phyloP scores from a whole-genome alignment of 1,140 invertebrate species.

The Penaeus vannamei region DNA sequence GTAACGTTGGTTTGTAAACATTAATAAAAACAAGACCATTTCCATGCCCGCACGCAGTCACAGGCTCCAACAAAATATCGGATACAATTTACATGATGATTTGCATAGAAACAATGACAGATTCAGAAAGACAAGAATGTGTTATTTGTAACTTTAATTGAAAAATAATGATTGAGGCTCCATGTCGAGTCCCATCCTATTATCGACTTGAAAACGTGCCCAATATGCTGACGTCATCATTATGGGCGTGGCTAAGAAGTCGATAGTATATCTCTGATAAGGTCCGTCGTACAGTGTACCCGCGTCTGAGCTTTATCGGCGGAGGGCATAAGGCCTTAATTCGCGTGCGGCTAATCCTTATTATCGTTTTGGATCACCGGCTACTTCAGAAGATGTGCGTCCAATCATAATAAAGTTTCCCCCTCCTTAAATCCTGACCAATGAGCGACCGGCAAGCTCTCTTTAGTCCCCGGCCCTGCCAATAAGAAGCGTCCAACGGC shows the following conservation, averaged over 20 bases:
- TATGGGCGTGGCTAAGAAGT: constrained; percentile 21
- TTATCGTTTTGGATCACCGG: constrained; percentile 23
- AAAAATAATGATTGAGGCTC: constrained; percentile 5
- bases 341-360: constrained; percentile 10
- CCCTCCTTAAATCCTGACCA: constrained; percentile 9
- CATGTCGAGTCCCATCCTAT: neutral
- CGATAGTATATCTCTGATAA: constrained; percentile 31
- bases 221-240: constrained; percentile 34
- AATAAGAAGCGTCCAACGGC: constrained; percentile 6
- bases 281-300: neutral
- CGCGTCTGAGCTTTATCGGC: neutral
- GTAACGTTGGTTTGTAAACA: too few species aligned
- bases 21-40: too few species aligned
- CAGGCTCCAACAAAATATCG: too few species aligned
- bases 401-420: constrained; percentile 35
- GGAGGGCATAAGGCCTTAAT: neutral
- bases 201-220: constrained; percentile 3
- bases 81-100: too few species aligned
- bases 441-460: constrained; percentile 11
- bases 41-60: too few species aligned
- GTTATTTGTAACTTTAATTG: constrained; percentile 24
- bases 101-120: too few species aligned
- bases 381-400: constrained; percentile 30
- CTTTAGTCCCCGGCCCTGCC: constrained; percentile 6
- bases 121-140: constrained; percentile 7